Evolutionary conservation across 2,113 vertebrate species (phyloP).

Genomic region (Vireo altiloquus): DNA sequence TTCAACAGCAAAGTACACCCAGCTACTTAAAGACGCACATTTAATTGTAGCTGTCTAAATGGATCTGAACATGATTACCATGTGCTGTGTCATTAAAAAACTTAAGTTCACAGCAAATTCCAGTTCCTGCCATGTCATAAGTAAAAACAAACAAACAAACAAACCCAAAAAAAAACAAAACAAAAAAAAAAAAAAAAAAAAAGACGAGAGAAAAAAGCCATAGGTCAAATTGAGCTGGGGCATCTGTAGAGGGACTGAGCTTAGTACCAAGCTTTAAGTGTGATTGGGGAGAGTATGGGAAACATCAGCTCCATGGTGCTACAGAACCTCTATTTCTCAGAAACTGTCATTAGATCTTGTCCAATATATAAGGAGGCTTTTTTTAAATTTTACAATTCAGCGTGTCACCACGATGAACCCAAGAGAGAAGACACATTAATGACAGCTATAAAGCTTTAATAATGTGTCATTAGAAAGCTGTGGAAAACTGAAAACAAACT

Average conservation of each 20-base stretch:
- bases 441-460: neutral
- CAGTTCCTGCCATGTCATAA: neutral
- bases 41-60: neutral
- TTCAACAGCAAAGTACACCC: neutral
- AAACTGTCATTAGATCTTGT: neutral
- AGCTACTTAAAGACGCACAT: neutral
- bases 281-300: neutral
- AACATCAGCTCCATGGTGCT: neutral
- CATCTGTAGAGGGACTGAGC: neutral
- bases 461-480: neutral
- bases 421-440: neutral
- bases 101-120: neutral
- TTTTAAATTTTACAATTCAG: neutral
- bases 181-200: too few species aligned
- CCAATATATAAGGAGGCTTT: neutral
- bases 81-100: neutral
- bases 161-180: too few species aligned
- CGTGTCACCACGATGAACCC: neutral
- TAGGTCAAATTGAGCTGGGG: neutral
- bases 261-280: neutral
- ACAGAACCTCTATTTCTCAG: neutral
- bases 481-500: neutral
- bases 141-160: too few species aligned
- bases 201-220: accelerated
- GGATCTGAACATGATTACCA: neutral